phyloP scores from a whole-genome alignment of 2,797 vertebrate species.

The Petrocephalus sullivani region DNA sequence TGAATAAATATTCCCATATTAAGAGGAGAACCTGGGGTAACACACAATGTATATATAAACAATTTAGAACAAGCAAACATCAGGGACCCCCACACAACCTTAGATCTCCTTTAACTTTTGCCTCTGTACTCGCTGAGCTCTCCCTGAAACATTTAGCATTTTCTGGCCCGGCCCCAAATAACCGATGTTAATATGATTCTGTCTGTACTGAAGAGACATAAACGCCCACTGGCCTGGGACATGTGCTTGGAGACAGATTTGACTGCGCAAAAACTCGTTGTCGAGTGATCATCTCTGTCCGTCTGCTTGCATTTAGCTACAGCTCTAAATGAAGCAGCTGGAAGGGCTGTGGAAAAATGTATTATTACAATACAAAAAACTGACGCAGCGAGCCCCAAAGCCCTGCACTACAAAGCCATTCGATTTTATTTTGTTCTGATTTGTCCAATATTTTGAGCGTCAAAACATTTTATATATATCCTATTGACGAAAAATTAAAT shows the following conservation, averaged over 20 bases:
- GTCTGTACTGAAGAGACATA: not conserved
- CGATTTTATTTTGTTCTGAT: not conserved
- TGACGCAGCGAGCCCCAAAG: not conserved
- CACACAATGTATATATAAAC: not conserved
- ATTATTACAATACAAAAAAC: not conserved
- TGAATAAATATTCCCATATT: not conserved
- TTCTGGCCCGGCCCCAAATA: not conserved
- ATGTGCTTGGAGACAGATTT: not conserved
- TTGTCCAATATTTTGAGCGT: not conserved
- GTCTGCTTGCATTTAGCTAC: not conserved
- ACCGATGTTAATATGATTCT: not conserved
- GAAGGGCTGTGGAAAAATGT: not conserved
- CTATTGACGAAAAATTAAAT: not conserved
- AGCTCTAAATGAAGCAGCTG: not conserved
- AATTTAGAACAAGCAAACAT: constrained; percentile 7
- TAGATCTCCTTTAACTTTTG: constrained; percentile 3
- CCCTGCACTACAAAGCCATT: not conserved
- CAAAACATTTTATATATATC: not conserved
- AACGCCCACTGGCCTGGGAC: not conserved
- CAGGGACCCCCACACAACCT: not conserved
- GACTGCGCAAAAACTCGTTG: not conserved
- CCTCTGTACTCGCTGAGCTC: not conserved
- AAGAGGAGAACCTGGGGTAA: not conserved
- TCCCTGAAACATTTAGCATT: not conserved
- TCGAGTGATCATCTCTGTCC: not conserved